Evolutionary conservation across 2,797 vertebrate genomes (phyloP).

Genomic region (Falco cherrug): DNA sequence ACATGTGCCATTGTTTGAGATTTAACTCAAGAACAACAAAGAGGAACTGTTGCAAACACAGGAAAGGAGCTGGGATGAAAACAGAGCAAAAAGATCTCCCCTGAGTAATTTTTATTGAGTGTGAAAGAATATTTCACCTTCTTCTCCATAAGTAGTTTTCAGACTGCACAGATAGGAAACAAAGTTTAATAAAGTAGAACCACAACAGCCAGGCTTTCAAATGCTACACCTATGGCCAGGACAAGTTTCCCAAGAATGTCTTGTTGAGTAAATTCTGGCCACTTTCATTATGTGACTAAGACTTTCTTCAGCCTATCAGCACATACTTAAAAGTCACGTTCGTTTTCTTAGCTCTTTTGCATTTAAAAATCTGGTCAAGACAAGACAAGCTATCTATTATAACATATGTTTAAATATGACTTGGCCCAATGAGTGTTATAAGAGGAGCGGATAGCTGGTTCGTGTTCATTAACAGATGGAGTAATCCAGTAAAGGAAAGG

Average conservation of each 20-base stretch:
- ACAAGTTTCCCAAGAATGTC: background rate
- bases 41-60: background rate
- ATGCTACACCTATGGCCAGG: background rate
- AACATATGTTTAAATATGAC: background rate
- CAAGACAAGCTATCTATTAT: background rate
- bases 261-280: constrained; percentile 4
- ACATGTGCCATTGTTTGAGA: background rate
- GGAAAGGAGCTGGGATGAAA: background rate
- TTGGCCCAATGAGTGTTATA: background rate
- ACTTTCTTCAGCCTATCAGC: background rate
- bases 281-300: background rate
- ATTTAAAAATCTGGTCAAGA: constrained; percentile 28
- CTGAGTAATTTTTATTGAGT: background rate
- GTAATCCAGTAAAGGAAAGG: background rate
- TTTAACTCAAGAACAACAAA: background rate
- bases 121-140: background rate
- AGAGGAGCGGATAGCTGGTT: background rate
- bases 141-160: background rate
- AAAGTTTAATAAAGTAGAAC: constrained; percentile 4
- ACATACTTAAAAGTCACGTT: background rate
- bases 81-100: background rate
- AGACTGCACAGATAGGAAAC: background rate
- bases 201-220: background rate
- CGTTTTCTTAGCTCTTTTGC: background rate
- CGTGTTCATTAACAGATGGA: background rate